Base-by-base conservation (phyloP, 2,113 vertebrate genomes). In the Sclerurus mexicanus region DNA sequence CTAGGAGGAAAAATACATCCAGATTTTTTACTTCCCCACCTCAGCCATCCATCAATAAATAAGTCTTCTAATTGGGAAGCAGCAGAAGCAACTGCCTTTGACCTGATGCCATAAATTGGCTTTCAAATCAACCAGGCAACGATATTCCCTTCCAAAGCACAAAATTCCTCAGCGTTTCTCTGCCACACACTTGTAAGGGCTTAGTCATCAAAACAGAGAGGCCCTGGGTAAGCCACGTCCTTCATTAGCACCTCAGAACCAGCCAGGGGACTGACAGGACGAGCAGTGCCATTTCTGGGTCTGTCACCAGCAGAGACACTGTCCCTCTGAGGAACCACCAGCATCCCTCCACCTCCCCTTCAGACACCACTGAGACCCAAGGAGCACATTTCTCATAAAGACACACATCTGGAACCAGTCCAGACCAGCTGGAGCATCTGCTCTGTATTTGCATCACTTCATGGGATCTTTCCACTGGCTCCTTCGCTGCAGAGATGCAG, bases 401-500 rank as follows among this genome's bases (percentile, higher is more conserved):
- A 85, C 58, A 76, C 60, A 81, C 53, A 73, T 37, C 77, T 95
- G 89, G 87, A 85, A 66, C 31, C n/a, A 49, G 71, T 40, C 74
- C 89, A 95, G 82, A n/a, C 62, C 88, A 83, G 82, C 82, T 93
- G 81, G n/a, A 96, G 74, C 93, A 85, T 50, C 89, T 93, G 81
- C 50, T 94, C 22, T 44, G 60, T 53, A 66, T 89, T 44, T 91
- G 74, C 62, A 83, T 77, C 71, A 80, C 71, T 94, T 93, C 73
- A 69, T 46, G 82, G 58, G n/a, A 75, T 66, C 58, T 78, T 79
- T 73, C 62, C 47, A 39, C 27, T 10, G 42, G 20, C 27, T 69
- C 24, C 71, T 79, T 69, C 0, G 0, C 52, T 33, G 67, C 46
- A 87, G 59, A 89, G 50, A 76, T 35, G 55, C 1, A 1, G 91